A percentile compares a stretch with the other conserved stretches of the same genome.
Evolutionary conservation across 1,140 invertebrate species (phyloP).

Genomic region (Lepidotrigona ventralis): DNA sequence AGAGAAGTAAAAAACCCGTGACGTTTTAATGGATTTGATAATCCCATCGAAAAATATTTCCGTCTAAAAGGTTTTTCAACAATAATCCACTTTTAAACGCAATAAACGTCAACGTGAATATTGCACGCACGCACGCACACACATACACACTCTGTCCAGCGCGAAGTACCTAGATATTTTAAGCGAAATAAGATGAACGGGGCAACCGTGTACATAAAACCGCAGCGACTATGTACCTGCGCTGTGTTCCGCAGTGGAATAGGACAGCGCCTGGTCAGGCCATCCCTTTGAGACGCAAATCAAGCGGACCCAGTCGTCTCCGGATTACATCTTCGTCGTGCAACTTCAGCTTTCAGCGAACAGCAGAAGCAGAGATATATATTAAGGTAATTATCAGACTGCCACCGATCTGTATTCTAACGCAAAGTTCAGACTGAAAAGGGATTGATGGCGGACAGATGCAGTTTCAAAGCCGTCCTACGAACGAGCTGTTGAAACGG

Average conservation of each 20-base stretch:
- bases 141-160: too few relatives aligned
- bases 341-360: background rate
- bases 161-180: background rate
- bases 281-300: slow-evolving; percentile 39
- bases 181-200: background rate
- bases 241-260: background rate
- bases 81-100: background rate
- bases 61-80: background rate
- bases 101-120: background rate
- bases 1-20: background rate
- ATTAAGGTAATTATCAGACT: slow-evolving; percentile 43
- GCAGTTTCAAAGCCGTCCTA: background rate
- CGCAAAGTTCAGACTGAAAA: background rate
- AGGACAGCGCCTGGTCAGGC: background rate
- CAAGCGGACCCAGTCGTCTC: slow-evolving; percentile 21
- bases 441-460: background rate
- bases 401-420: background rate
- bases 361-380: background rate
- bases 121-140: too few relatives aligned
- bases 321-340: slow-evolving; percentile 26
- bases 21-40: background rate
- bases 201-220: background rate
- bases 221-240: background rate
- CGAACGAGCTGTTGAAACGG: background rate
- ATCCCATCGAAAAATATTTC: background rate